phyloP scores from a whole-genome alignment of 2,113 vertebrate genomes.

The Scomber scombrus region DNA sequence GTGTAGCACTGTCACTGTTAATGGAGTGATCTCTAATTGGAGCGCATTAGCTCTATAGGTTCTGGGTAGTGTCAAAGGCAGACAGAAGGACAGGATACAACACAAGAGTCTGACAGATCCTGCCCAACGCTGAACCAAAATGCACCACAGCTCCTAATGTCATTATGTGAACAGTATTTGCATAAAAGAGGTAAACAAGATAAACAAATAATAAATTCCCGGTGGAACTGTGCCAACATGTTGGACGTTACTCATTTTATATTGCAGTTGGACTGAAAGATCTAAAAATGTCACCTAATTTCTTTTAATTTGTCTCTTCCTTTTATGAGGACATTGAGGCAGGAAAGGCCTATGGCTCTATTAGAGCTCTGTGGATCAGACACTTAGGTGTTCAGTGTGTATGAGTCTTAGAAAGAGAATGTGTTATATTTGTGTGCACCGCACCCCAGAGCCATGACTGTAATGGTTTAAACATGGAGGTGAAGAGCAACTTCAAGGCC shows the following conservation, averaged over 20 bases:
- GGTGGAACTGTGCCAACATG: not conserved
- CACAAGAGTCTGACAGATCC: constrained; percentile 9
- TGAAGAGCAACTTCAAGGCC: constrained; percentile 75
- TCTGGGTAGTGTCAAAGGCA: constrained; percentile 74
- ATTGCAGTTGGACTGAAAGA: not conserved
- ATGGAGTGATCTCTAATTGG: constrained; percentile 82
- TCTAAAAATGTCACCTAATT: constrained; percentile 1
- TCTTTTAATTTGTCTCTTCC: not conserved
- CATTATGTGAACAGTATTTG: constrained; percentile 6
- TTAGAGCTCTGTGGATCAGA: constrained; percentile 6
- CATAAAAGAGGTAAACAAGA: not conserved
- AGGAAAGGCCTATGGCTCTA: not conserved
- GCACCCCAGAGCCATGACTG: constrained; percentile 19
- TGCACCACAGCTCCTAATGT: constrained; percentile 14
- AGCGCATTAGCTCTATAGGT: constrained; percentile 62
- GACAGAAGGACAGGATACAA: constrained; percentile 44
- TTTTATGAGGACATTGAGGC: constrained; percentile 3
- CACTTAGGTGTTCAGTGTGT: constrained; percentile 1
- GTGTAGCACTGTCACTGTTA: constrained; percentile 81
- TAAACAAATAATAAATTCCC: not conserved
- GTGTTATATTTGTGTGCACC: constrained; percentile 13
- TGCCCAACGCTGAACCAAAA: constrained; percentile 2
- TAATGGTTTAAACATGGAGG: constrained; percentile 69
- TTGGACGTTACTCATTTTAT: not conserved
- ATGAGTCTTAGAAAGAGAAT: not conserved